A percentile compares a stretch with the other conserved stretches of the same genome.
Conservation (phyloP, 2,888 invertebrate genomes). For the Sinodicranocentrus sp. region DNA sequence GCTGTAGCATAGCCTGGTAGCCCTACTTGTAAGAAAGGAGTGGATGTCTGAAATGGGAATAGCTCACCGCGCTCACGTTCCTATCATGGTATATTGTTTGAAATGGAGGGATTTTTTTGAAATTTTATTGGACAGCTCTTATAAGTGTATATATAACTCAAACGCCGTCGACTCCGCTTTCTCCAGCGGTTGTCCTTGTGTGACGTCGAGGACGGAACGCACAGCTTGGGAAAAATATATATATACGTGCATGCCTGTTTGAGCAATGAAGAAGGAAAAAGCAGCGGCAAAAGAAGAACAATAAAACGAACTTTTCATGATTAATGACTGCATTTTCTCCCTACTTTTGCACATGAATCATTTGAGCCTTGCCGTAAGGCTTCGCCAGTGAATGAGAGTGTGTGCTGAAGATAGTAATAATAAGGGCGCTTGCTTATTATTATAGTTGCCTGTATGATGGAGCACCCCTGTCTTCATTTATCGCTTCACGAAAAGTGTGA, state of each 20-base stretch:
- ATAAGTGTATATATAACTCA: neutral
- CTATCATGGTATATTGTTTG: slow-evolving; percentile 3
- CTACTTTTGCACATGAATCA: slow-evolving; percentile 64
- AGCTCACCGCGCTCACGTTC: neutral
- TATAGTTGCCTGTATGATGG: neutral
- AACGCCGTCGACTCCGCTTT: neutral
- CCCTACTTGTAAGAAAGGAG: neutral
- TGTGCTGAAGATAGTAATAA: neutral
- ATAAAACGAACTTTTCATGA: slow-evolving; percentile 65
- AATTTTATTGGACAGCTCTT: slow-evolving; percentile 23
- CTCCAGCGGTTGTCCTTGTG: neutral
- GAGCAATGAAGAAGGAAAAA: slow-evolving; percentile 24
- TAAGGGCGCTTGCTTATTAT: slow-evolving; percentile 14
- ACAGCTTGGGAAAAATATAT: neutral
- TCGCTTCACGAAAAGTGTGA: slow-evolving; percentile 42
- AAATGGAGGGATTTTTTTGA: neutral
- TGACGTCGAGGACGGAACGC: neutral
- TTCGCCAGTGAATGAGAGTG: neutral
- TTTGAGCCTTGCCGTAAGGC: slow-evolving; percentile 53
- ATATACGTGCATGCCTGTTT: slow-evolving; percentile 5
- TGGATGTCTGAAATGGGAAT: slow-evolving; percentile 1
- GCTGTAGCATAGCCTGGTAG: no score
- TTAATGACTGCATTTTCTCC: slow-evolving; percentile 71
- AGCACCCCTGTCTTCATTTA: slow-evolving; percentile 45
- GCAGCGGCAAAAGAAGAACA: slow-evolving; percentile 45